Evolutionary conservation across 2,113 vertebrate genomes (phyloP).

Genomic region (Chunga burmeisteri): DNA sequence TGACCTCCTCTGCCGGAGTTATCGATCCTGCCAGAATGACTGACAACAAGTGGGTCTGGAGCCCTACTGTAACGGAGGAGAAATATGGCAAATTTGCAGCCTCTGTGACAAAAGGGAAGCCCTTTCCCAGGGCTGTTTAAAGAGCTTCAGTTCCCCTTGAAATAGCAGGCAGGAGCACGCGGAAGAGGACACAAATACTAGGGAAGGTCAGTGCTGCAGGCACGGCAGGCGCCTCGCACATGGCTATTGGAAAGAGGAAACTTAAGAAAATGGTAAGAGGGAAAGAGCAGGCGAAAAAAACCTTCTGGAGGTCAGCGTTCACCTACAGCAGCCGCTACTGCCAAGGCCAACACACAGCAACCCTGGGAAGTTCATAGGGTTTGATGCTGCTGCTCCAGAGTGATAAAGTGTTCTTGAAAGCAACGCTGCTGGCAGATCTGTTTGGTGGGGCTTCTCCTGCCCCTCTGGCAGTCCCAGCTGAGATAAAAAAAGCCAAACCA

Average conservation of each 20-base stretch:
- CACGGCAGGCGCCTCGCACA: background rate
- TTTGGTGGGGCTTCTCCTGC: background rate
- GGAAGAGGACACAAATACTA: background rate
- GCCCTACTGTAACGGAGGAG: rapidly evolving
- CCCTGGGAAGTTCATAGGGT: background rate
- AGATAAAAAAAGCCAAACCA: background rate
- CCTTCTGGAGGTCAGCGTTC: background rate
- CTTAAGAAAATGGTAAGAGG: background rate
- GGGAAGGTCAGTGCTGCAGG: background rate
- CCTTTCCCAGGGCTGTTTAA: background rate
- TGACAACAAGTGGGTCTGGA: background rate
- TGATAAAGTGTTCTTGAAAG: background rate
- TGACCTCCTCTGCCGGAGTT: background rate
- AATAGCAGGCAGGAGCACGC: rapidly evolving
- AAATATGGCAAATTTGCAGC: background rate
- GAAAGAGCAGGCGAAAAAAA: background rate
- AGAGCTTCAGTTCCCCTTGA: background rate
- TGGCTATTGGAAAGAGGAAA: background rate
- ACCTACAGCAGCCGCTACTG: background rate
- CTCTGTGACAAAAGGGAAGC: background rate
- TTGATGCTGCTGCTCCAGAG: background rate
- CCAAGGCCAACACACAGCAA: background rate
- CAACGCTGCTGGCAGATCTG: rapidly evolving
- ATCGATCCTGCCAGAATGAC: background rate
- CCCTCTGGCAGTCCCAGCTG: background rate